phyloP scores from a whole-genome alignment of 2,888 invertebrate genomes.

The Exephanes ischioxanthus region DNA sequence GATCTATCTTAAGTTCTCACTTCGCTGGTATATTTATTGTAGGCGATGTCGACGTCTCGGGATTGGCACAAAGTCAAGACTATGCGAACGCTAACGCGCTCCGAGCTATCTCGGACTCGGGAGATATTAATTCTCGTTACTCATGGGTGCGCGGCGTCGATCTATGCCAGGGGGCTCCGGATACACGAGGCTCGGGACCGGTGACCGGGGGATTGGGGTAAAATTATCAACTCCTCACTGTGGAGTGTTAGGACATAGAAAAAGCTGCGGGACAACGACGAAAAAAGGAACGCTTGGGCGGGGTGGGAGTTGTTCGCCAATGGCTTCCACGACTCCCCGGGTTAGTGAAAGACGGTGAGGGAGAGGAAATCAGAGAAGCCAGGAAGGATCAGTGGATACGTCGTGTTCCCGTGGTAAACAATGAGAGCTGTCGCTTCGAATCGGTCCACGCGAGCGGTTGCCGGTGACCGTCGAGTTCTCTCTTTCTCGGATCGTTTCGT shows the following conservation, averaged over 20 bases:
- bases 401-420: constrained; percentile 67
- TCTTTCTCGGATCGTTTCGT: constrained; percentile 59
- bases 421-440: constrained; percentile 70
- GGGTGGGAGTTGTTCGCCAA: neutral
- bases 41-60: constrained; percentile 45
- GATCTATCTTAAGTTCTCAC: constrained; percentile 48
- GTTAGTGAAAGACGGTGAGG: neutral
- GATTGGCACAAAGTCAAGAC: constrained; percentile 16
- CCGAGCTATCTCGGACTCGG: constrained; percentile 21
- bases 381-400: constrained; percentile 55
- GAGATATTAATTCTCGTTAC: constrained; percentile 74
- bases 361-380: constrained; percentile 42
- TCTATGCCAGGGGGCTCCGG: neutral
- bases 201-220: constrained; percentile 22
- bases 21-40: constrained; percentile 72
- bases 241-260: neutral
- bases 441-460: constrained; percentile 60
- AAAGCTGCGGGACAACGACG: neutral
- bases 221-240: constrained; percentile 11
- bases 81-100: constrained; percentile 69
- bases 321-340: constrained; percentile 23
- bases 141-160: constrained; percentile 56
- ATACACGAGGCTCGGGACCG: neutral
- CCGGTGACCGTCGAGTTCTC: constrained; percentile 31
- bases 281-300: neutral